A percentile compares a stretch with the other conserved stretches of the same genome.
These are phyloP conservation scores for Poeciliopsis retropinna DNA, from an alignment of 2,113 vertebrate genomes.

Conservation along the genomic window DNA sequence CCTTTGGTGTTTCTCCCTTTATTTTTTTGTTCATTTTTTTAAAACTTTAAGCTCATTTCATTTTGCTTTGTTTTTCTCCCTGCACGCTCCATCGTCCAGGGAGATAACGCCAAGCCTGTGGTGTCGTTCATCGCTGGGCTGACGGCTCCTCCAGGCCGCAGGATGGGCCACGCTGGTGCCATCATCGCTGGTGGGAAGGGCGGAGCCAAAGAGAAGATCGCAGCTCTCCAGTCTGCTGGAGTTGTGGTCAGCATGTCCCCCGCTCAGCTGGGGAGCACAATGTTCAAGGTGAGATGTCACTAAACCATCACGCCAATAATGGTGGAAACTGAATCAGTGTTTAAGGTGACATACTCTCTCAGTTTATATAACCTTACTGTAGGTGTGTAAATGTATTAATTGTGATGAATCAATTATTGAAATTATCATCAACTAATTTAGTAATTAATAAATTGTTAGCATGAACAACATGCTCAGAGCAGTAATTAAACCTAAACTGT, in stretches of 20 bases:
- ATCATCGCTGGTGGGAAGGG: slow-evolving; percentile 98
- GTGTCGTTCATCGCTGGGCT: slow-evolving; percentile 98
- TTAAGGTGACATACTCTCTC: no score
- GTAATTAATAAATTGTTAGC: no score
- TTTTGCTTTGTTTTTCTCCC: not conserved
- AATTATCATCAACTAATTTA: no score
- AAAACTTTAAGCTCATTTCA: slow-evolving; percentile 9
- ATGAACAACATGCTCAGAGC: no score
- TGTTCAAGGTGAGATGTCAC: slow-evolving; percentile 88
- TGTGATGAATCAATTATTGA: no score
- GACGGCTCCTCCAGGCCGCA: slow-evolving; percentile 93
- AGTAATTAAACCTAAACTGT: no score
- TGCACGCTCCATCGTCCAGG: slow-evolving; percentile 73
- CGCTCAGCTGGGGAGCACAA: slow-evolving; percentile 95
- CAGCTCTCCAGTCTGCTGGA: slow-evolving; percentile 92
- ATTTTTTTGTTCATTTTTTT: slow-evolving; percentile 8
- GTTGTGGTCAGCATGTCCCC: slow-evolving; percentile 98
- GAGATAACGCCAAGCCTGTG: slow-evolving; percentile 91
- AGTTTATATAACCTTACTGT: no score
- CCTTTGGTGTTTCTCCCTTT: slow-evolving; percentile 4
- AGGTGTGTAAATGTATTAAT: no score
- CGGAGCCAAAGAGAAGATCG: slow-evolving; percentile 97
- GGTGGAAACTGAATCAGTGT: no score
- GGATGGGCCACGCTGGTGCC: slow-evolving; percentile 97
- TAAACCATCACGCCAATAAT: no score